Evolutionary conservation across 2,797 vertebrate genomes (phyloP), one percentile per base, ranked within the genome.

Genomic region (Nyctalus aviator): DNA sequence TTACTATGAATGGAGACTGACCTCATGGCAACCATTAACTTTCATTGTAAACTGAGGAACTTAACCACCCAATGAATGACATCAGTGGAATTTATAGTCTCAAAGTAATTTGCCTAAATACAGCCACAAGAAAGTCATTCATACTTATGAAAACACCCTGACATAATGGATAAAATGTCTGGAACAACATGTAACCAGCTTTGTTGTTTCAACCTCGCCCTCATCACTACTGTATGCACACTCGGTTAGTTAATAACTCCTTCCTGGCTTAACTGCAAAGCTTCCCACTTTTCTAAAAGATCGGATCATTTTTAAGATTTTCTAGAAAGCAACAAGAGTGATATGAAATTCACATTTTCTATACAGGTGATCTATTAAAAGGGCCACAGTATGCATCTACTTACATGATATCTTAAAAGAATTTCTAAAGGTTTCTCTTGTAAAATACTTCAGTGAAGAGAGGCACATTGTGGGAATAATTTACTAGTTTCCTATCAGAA

Each of bases 101-200:
- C 83, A 92, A 78, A 91, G 30, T 50, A 88, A 64, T 75, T 91
- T 94, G 25, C 6, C 71, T 89, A 72, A 92, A 69, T 41, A 93
- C 18, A 78, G 23, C 15, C 66, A 20, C 46, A 27, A n/a, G 59
- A 79, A 93, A 90, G 90, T 18, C n/a, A 69, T 21, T 69, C 73
- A 10, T 21, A n/a, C 50, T 79, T 88, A 27, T 4, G 69, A 94
- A 79, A 57, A 27, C 53, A 41, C 78, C 66, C 18, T 88, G 69
- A n/a, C 7, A 88, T 11, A 23, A 18, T 9, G n/a, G 35, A 46
- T 50, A 53, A 8, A 75, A 75, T 8, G 23, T 81, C 72, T 95
- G 75, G 68, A 78, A 10, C 21, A 48, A 37, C 59, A 62, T 55
- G 35, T 0, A 0, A 12, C 73, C 46, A 23, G 9, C 44, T 44